Conservation (phyloP, 2,888 invertebrate species). For the Willowsia nigromaculata region DNA sequence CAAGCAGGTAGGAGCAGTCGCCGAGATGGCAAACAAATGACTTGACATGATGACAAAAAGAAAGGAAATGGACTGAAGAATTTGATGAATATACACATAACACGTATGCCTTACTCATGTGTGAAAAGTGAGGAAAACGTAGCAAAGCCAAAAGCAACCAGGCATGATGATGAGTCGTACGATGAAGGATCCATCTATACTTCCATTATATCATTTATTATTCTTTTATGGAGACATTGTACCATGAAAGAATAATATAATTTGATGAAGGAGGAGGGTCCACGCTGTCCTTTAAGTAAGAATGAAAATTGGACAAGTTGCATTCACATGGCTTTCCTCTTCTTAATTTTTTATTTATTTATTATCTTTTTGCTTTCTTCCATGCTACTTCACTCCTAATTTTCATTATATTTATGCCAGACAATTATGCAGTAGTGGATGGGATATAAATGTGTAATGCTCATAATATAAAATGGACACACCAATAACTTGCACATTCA, state of each 20-base stretch:
- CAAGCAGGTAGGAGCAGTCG: slow-evolving; percentile 28
- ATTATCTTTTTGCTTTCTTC: slow-evolving; percentile 20
- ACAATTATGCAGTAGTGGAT: slow-evolving; percentile 15
- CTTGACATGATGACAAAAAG: slow-evolving; percentile 72
- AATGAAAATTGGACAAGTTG: slow-evolving; percentile 70
- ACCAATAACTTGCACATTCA: neutral
- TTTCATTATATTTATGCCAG: slow-evolving; percentile 31
- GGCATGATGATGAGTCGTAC: slow-evolving; percentile 61
- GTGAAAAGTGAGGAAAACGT: neutral
- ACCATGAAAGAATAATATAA: slow-evolving; percentile 74
- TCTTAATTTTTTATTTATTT: slow-evolving; percentile 49
- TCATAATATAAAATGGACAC: neutral
- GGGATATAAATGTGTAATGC: neutral
- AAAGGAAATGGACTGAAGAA: slow-evolving; percentile 76
- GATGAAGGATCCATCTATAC: slow-evolving; percentile 33
- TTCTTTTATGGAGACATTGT: slow-evolving; percentile 72
- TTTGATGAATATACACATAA: slow-evolving; percentile 51
- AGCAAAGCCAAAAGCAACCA: slow-evolving; percentile 43
- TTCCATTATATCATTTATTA: slow-evolving; percentile 40
- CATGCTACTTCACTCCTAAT: slow-evolving; percentile 16
- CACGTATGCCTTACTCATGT: slow-evolving; percentile 17
- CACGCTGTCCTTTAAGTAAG: slow-evolving; percentile 67
- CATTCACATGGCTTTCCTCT: slow-evolving; percentile 65
- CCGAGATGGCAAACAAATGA: slow-evolving; percentile 67
- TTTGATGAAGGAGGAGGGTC: slow-evolving; percentile 75